Evolutionary conservation across 30 jellyfish, hydroid and myxozoan genomes (phyloP).

Genomic region (Cassiopea xamachana): DNA sequence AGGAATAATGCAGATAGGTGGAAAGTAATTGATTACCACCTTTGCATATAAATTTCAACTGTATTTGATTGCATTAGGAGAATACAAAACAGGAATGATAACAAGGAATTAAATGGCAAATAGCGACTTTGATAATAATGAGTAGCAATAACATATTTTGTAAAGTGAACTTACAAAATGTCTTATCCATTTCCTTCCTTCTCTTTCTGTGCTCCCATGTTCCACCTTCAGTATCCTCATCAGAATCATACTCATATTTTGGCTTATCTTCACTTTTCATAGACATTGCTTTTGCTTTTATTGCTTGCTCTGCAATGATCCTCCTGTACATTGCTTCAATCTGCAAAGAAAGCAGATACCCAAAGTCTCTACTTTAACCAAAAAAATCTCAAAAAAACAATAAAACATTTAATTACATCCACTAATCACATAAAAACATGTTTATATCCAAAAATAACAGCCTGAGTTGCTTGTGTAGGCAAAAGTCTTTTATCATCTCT

Average conservation of each 20-base stretch:
- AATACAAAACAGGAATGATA: no score
- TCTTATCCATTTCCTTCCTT: constrained; percentile 84
- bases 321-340: constrained; percentile 87
- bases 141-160: no score
- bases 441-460: no score
- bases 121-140: no score
- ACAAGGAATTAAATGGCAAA: no score
- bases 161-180: constrained; percentile 73
- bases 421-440: no score
- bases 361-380: background rate
- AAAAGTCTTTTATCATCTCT: no score
- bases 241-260: constrained; percentile 95
- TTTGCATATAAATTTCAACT: no score
- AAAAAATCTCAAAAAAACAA: background rate
- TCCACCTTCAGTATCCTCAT: constrained; percentile 93
- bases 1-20: no score
- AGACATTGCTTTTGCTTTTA: constrained; percentile 43
- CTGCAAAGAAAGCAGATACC: constrained; percentile 14
- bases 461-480: no score
- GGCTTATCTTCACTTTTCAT: constrained; percentile 71
- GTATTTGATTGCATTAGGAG: no score
- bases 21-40: no score
- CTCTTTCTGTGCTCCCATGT: constrained; percentile 98
- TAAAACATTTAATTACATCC: background rate
- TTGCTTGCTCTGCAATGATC: constrained; percentile 88